These are phyloP conservation scores for Coluber constrictor DNA, from an alignment of 2,797 vertebrate species.

Conservation along the genomic window DNA sequence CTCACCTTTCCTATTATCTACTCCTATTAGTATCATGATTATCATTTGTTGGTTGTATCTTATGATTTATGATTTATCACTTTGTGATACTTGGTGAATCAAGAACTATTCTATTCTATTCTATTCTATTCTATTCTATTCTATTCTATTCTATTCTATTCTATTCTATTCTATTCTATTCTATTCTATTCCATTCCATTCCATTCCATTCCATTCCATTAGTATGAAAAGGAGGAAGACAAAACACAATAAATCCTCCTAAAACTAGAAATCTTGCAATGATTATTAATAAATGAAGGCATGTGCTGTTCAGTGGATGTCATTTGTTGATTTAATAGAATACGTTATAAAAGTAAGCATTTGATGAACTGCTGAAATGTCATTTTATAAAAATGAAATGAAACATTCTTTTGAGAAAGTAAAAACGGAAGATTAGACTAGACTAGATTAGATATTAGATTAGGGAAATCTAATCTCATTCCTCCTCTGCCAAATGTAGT, in stretches of 20 bases:
- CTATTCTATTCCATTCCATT: too few relatives aligned
- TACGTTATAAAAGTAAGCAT: neutral
- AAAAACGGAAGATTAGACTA: neutral
- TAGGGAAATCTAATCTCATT: neutral
- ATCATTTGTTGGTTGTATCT: neutral
- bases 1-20: neutral
- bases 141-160: too few relatives aligned
- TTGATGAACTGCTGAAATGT: neutral
- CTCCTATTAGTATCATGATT: neutral
- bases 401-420: neutral
- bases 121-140: neutral
- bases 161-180: too few relatives aligned
- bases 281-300: neutral
- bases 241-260: neutral
- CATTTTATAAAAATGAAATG: neutral
- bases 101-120: neutral
- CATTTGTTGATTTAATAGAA: neutral
- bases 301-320: neutral
- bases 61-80: neutral
- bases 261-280: neutral
- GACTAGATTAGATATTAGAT: neutral
- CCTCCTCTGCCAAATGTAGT: neutral
- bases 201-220: neutral
- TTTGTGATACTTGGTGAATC: neutral
- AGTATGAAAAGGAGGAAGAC: neutral